phyloP scores from a whole-genome alignment of 2,113 vertebrate genomes.

The Sphyrna mokarran region DNA sequence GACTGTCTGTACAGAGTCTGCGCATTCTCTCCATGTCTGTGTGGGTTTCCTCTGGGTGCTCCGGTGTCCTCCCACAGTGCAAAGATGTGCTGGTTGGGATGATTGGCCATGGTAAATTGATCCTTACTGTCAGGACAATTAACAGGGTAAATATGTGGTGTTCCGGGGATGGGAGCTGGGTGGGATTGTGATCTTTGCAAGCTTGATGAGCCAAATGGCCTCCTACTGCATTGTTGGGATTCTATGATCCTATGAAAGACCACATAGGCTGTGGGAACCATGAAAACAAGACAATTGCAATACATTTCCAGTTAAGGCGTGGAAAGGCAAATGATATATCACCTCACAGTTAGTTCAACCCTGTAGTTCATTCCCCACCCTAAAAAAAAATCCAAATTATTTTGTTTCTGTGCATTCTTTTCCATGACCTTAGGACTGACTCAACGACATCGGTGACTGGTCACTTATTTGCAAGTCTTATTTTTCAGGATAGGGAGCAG shows the following conservation, averaged over 20 bases:
- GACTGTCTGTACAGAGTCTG: too few relatives aligned
- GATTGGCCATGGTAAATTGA: too few relatives aligned
- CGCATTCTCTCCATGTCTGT: too few relatives aligned
- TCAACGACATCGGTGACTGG: not conserved
- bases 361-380: not conserved
- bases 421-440: not conserved
- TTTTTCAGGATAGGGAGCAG: not conserved
- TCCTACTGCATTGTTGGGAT: too few relatives aligned
- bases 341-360: not conserved
- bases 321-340: not conserved
- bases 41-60: too few relatives aligned
- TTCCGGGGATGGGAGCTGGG: too few relatives aligned
- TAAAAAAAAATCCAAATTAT: not conserved
- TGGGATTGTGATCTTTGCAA: too few relatives aligned
- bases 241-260: not conserved
- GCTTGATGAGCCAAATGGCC: too few relatives aligned
- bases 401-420: not conserved
- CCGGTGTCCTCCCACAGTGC: too few relatives aligned
- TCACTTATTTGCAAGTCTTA: not conserved
- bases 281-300: not conserved
- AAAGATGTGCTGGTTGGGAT: too few relatives aligned
- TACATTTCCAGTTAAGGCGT: not conserved
- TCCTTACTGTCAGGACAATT: too few relatives aligned
- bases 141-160: too few relatives aligned
- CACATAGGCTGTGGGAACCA: slow-evolving; percentile 24